These are phyloP conservation scores for Parus major DNA, from an alignment of 2,113 vertebrate genomes.

Conservation along the genomic window DNA sequence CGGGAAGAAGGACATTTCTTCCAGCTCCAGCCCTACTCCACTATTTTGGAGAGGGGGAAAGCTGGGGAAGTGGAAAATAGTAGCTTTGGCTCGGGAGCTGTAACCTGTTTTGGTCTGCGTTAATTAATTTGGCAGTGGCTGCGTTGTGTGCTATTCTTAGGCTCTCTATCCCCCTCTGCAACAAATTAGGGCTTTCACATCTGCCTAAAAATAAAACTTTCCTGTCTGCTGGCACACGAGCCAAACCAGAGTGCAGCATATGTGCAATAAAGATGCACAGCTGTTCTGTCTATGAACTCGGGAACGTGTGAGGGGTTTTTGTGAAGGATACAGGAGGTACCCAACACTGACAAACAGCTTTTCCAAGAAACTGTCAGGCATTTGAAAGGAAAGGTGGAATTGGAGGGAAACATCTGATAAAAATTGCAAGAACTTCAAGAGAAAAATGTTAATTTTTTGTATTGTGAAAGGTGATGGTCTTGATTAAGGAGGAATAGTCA, in stretches of 20 bases:
- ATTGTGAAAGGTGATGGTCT: neutral
- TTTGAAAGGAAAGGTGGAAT: neutral
- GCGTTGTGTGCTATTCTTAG: slow-evolving; percentile 57
- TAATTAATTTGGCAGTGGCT: slow-evolving; percentile 52
- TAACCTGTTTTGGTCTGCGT: slow-evolving; percentile 58
- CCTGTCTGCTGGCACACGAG: slow-evolving; percentile 58
- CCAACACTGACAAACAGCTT: neutral
- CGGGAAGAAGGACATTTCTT: neutral
- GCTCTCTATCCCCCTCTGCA: slow-evolving; percentile 40
- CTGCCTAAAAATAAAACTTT: slow-evolving; percentile 74
- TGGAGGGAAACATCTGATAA: neutral
- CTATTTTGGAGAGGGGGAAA: neutral
- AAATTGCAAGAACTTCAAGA: neutral
- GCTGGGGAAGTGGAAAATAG: slow-evolving; percentile 44
- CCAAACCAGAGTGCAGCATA: slow-evolving; percentile 57
- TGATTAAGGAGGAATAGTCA: neutral
- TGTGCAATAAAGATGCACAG: slow-evolving; percentile 68
- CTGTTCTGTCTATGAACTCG: slow-evolving; percentile 58
- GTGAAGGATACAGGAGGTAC: neutral
- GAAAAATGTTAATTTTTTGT: neutral
- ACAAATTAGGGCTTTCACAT: slow-evolving; percentile 69
- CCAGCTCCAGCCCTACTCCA: neutral
- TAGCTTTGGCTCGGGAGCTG: slow-evolving; percentile 27
- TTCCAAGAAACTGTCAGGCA: neutral
- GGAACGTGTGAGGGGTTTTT: neutral